These are phyloP conservation scores for Ptychobarbus kaznakovi DNA, from an alignment of 2,797 vertebrate genomes.

Conservation along the genomic window DNA sequence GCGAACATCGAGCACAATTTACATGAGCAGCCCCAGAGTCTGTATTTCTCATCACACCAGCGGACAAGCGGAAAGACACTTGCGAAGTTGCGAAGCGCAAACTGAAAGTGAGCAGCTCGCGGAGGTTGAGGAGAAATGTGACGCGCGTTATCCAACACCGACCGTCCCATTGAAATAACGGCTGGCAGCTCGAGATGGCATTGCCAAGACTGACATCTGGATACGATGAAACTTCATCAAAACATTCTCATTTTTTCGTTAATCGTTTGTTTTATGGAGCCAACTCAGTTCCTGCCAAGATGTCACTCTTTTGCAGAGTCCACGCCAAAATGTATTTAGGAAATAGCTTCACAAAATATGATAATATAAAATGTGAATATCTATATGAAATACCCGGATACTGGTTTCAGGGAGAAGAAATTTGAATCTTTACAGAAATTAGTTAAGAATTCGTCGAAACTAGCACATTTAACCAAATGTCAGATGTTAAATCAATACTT, in stretches of 20 bases:
- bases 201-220: background rate
- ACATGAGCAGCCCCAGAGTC: background rate
- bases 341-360: background rate
- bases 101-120: slow-evolving; percentile 29
- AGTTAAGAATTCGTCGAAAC: background rate
- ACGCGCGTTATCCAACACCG: slow-evolving; percentile 18
- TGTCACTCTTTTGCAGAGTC: background rate
- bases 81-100: slow-evolving; percentile 30
- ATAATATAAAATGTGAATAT: background rate
- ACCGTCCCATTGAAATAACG: slow-evolving; percentile 4
- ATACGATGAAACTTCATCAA: background rate
- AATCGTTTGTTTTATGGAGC: background rate
- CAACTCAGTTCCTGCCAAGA: background rate
- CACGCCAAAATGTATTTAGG: background rate
- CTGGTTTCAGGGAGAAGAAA: background rate
- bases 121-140: slow-evolving; percentile 29
- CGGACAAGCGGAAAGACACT: background rate
- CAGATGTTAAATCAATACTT: background rate
- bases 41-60: background rate
- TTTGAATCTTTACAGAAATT: background rate
- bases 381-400: background rate
- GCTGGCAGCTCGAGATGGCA: background rate
- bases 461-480: background rate
- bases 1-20: background rate
- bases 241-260: background rate